Evolutionary conservation across 2,888 invertebrate genomes (phyloP).

Genomic region (Cotesia congregata): DNA sequence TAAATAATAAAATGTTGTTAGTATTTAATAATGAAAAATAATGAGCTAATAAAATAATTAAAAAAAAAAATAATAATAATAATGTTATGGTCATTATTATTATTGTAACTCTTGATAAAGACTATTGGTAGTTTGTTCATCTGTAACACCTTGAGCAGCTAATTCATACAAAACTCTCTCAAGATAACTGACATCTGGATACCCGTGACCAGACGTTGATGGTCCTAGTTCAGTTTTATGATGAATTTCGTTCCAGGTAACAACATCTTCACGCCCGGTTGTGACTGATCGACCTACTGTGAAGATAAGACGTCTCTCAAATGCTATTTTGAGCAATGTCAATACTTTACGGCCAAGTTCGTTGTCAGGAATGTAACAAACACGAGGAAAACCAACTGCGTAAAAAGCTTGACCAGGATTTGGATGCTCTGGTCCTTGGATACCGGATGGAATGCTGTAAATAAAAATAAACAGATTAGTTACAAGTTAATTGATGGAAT

Average conservation of each 20-base stretch:
- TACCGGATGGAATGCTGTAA: conserved; percentile 86
- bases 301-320: conserved; percentile 87
- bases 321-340: conserved; percentile 83
- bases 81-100: neutral
- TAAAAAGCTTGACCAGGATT: conserved; percentile 88
- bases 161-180: conserved; percentile 76
- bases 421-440: conserved; percentile 85
- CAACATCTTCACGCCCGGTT: conserved; percentile 91
- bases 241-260: conserved; percentile 92
- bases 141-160: conserved; percentile 74
- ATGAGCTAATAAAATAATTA: neutral
- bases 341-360: conserved; percentile 84
- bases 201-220: conserved; percentile 74
- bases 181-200: conserved; percentile 84
- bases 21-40: neutral
- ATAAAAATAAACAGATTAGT: conserved; percentile 24
- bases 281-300: conserved; percentile 89
- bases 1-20: neutral
- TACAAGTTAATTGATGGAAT: neutral
- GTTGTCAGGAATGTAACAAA: conserved; percentile 87
- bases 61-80: neutral
- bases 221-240: conserved; percentile 85
- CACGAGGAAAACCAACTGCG: conserved; percentile 88
- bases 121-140: conserved; percentile 51
- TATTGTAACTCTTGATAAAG: neutral